phyloP scores from a whole-genome alignment of 23 tunicate genomes.

The Ciona savignyi region DNA sequence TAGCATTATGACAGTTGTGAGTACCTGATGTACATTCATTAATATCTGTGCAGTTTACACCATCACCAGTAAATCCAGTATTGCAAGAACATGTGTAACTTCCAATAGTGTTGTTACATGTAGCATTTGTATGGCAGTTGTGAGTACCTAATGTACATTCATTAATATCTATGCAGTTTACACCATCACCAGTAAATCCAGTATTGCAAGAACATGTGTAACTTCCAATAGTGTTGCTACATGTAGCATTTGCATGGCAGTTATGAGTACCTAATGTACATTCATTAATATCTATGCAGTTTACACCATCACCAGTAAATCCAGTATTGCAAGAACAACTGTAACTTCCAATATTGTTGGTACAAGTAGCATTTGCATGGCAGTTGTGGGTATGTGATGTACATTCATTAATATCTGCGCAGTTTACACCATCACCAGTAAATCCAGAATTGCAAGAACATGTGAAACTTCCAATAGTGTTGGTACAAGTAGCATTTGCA shows the following conservation, averaged over 20 bases:
- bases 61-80: conserved; percentile 12
- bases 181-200: conserved; percentile 26
- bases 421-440: conserved; percentile 12
- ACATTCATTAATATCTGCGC: conserved; percentile 42
- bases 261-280: conserved; percentile 1
- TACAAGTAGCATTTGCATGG: conserved; percentile 28
- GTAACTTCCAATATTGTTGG: conserved; percentile 25
- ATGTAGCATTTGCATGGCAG: conserved; percentile 2
- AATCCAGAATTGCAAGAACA: conserved; percentile 6
- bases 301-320: conserved; percentile 13
- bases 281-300: conserved; percentile 14
- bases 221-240: conserved; percentile 3
- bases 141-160: conserved; percentile 3
- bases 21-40: conserved; percentile 1
- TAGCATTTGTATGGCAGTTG: conserved; percentile 15
- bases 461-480: conserved; percentile 15
- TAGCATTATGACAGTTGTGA: conserved; percentile 10
- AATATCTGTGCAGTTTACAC: conserved; percentile 9
- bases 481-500: conserved; percentile 14
- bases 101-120: conserved; percentile 21
- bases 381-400: conserved; percentile 4
- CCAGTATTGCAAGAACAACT: conserved; percentile 20
- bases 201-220: conserved; percentile 2
- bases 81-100: conserved; percentile 16
- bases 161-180: conserved; percentile 13